These are phyloP conservation scores for Drosophila lacicola DNA, from an alignment of 2,888 invertebrate genomes.

Conservation along the genomic window DNA sequence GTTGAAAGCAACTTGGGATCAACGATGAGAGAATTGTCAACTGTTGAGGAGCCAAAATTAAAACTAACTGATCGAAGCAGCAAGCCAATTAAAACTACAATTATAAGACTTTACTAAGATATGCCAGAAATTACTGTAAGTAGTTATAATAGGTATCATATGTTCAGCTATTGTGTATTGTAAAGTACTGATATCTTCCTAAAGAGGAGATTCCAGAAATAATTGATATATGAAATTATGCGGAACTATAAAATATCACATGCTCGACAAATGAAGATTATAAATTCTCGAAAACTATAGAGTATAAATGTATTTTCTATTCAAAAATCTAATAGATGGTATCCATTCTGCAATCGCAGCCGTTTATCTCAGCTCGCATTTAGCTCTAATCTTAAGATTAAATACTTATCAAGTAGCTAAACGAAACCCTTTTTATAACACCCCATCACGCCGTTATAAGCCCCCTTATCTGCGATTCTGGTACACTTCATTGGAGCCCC, in stretches of 20 bases:
- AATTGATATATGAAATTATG: no score
- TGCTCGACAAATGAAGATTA: no score
- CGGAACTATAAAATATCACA: no score
- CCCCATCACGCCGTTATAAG: not conserved
- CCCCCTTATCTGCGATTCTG: conserved; percentile 12
- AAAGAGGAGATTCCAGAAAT: no score
- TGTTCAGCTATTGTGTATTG: no score
- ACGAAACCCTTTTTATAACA: conserved; percentile 6
- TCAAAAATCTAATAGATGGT: not conserved
- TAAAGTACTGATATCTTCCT: no score
- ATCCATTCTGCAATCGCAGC: not conserved
- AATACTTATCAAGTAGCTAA: conserved; percentile 22
- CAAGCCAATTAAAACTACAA: conserved; percentile 40
- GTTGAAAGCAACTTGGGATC: conserved; percentile 24
- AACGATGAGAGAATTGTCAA: conserved; percentile 49
- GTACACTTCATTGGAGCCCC: conserved; percentile 56
- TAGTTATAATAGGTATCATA: no score
- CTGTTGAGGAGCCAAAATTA: conserved; percentile 6
- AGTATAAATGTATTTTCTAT: no score
- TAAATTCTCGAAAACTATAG: no score
- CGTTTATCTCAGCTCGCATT: not conserved
- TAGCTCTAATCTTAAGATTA: conserved; percentile 18
- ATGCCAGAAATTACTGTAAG: not conserved
- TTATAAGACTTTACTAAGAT: not conserved
- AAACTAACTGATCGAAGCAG: conserved; percentile 20